These are phyloP conservation scores for Calidris pugnax DNA, from an alignment of 2,113 vertebrate species.

Conservation along the genomic window DNA sequence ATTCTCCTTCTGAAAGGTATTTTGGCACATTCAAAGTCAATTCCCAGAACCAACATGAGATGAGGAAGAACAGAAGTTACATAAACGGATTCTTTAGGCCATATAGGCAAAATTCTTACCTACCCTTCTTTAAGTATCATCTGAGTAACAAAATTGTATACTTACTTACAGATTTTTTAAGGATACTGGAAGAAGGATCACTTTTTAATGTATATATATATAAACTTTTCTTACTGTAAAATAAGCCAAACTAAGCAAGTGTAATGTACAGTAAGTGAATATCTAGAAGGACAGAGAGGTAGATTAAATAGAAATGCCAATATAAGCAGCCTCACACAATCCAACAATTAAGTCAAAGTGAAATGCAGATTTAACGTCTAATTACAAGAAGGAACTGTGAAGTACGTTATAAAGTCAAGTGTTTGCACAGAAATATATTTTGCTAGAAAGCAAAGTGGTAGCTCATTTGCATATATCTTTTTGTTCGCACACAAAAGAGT, in stretches of 20 bases:
- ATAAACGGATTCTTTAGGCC: not conserved
- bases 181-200: not conserved
- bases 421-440: conserved; percentile 75
- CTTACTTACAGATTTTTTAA: not conserved
- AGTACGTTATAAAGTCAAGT: conserved; percentile 68
- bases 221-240: not conserved
- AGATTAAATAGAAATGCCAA: conserved; percentile 32
- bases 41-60: not conserved
- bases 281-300: not conserved
- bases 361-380: conserved; percentile 70
- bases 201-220: not conserved
- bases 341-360: conserved; percentile 56
- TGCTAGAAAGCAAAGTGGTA: conserved; percentile 72
- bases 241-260: not conserved
- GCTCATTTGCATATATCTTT: conserved; percentile 72
- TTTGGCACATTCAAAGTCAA: not conserved
- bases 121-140: not conserved
- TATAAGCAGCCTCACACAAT: conserved; percentile 7
- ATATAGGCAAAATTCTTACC: not conserved
- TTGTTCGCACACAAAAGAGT: conserved; percentile 71
- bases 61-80: not conserved
- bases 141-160: not conserved
- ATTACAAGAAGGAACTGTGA: conserved; percentile 65
- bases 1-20: not conserved
- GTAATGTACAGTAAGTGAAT: not conserved